Evolutionary conservation across 2,113 vertebrate genomes (phyloP), one percentile per base, ranked within the genome.

Genomic region (Pseudopipra pipra): DNA sequence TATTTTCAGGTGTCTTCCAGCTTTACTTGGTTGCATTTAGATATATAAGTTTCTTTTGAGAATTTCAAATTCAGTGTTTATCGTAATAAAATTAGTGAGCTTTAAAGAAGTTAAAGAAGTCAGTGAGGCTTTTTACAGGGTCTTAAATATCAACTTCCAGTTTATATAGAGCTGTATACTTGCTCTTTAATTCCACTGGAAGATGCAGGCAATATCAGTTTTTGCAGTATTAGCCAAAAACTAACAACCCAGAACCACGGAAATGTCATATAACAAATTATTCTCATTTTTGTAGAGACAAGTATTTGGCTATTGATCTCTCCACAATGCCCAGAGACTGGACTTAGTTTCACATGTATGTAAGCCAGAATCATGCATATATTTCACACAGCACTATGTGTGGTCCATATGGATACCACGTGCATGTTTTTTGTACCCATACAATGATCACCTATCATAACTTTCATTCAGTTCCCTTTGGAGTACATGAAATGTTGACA

Each of bases 401-500:
- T 66, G 61, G 55, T 80, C 86, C 46, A 37, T 83, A 79, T 51
- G 56, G 70, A 68, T 62, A 63, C 6, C 47, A 49, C 11, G n/a
- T 67, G 51, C n/a, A 51, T 61, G 46, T 2, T 61, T 83, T 87
- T 89, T 96, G 77, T 93, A 63, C 18, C 41, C 56, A 54, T 65
- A 84, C 49, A 81, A 70, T 72, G 67, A 82, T 91, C 58, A 85
- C 46, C 59, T 75, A 77, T 68, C 3, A 2, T 82, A 94, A 92
- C 85, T 91, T 93, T 63, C n/a, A 74, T 90, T 94, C 72, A 23
- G 13, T 72, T 96, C 89, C 44, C 82, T 93, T 52, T 81, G 66
- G 65, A 81, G 56, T 91, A 88, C 75, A 44, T 61, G 84, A 90
- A 90, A 70, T 68, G 68, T 70, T 92, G 71, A 96, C 92, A 97